phyloP scores from a whole-genome alignment of 2,113 vertebrate species.

The Genyomyrus donnyi region DNA sequence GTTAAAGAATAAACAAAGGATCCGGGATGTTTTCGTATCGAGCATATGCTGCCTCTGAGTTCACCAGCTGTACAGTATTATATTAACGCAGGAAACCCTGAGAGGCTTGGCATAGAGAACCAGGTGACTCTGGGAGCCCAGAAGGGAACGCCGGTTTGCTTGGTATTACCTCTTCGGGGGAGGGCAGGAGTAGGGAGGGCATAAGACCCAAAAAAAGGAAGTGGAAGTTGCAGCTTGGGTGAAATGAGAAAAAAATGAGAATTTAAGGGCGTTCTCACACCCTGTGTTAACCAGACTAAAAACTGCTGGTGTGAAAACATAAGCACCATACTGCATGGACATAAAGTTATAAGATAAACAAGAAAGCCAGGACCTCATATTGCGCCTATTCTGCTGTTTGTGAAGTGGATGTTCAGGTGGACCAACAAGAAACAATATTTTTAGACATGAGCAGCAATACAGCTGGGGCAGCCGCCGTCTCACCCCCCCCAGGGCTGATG shows the following conservation, averaged over 20 bases:
- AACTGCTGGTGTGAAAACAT: not conserved
- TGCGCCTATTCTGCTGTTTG: not conserved
- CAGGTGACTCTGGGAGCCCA: not conserved
- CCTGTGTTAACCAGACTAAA: not conserved
- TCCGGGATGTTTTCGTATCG: not conserved
- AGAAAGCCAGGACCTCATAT: not conserved
- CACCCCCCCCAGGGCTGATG: not conserved
- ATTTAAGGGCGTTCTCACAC: not conserved
- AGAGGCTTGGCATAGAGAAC: not conserved
- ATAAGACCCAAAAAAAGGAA: not conserved
- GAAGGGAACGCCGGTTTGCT: not conserved
- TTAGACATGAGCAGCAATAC: not conserved
- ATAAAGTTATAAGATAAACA: not conserved
- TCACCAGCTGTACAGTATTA: not conserved
- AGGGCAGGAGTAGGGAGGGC: not conserved
- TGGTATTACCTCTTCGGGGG: not conserved
- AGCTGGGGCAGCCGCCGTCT: not conserved
- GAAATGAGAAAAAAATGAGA: not conserved
- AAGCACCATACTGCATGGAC: not conserved
- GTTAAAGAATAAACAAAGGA: not conserved
- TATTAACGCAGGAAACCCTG: not conserved
- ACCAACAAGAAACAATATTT: not conserved
- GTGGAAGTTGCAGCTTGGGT: not conserved
- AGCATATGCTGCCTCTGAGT: not conserved
- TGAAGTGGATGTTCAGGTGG: not conserved